These are phyloP conservation scores for Mionectes macconnelli DNA, from an alignment of 2,113 vertebrate species.

Conservation along the genomic window DNA sequence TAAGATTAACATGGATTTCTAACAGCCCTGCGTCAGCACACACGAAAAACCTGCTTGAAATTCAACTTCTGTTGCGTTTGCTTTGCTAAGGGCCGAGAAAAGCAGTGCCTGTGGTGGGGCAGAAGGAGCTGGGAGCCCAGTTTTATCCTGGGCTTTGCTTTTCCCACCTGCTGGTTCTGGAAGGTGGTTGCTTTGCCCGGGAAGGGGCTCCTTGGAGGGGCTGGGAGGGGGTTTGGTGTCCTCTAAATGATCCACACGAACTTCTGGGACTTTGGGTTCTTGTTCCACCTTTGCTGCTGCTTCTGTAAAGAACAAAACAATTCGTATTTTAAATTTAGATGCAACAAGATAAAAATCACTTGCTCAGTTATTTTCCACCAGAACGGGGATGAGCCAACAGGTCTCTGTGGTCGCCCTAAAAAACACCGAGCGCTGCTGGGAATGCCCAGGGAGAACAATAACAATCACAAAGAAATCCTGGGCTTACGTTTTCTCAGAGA, in stretches of 20 bases:
- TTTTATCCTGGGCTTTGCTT: accelerated
- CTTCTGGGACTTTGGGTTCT: background rate
- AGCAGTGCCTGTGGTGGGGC: accelerated
- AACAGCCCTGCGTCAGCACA: background rate
- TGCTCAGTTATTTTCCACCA: background rate
- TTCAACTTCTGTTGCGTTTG: accelerated
- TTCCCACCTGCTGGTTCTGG: background rate
- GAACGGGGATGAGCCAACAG: background rate
- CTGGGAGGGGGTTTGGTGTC: background rate
- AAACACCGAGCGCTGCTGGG: background rate
- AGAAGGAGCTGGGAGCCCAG: background rate
- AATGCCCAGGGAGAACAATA: accelerated
- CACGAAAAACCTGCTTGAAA: background rate
- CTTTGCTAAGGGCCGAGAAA: background rate
- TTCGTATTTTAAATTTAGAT: background rate
- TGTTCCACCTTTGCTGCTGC: background rate
- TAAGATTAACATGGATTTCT: accelerated
- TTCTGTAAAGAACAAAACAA: conserved; percentile 4
- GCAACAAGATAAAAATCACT: background rate
- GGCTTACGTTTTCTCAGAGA: accelerated
- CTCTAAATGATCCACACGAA: background rate
- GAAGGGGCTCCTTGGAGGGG: background rate
- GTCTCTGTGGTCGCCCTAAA: background rate
- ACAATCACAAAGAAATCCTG: background rate
- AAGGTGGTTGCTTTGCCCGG: accelerated